These are phyloP conservation scores for Stomorhina lunata DNA, from an alignment of 2,888 invertebrate species.

Conservation along the genomic window DNA sequence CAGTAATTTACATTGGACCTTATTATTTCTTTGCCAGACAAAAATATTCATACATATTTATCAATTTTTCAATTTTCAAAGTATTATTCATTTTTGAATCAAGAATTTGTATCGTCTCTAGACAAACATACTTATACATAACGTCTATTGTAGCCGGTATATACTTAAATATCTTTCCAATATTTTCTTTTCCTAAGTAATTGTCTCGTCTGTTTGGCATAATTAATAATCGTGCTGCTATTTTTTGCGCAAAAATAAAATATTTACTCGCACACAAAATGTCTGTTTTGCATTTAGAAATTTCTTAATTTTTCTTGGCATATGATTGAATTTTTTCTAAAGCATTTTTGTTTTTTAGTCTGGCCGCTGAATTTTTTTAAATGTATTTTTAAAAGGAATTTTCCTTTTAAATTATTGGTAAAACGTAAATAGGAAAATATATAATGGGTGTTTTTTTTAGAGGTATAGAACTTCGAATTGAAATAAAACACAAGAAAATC, in stretches of 20 bases:
- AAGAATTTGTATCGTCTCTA: too few relatives aligned
- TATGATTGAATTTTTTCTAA: conserved; percentile 21
- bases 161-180: conserved; percentile 9
- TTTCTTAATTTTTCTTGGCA: conserved; percentile 51
- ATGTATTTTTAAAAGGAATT: background rate
- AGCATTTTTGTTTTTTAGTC: background rate
- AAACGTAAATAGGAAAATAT: background rate
- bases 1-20: too few relatives aligned
- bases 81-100: too few relatives aligned
- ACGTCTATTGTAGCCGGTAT: background rate
- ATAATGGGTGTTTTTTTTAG: conserved; percentile 6
- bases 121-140: too few relatives aligned
- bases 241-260: conserved; percentile 21
- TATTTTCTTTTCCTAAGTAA: conserved; percentile 22
- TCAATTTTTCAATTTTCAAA: too few relatives aligned
- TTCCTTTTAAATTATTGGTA: background rate
- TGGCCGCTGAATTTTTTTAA: background rate
- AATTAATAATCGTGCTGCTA: background rate
- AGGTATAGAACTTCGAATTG: background rate
- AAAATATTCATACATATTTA: too few relatives aligned
- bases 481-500: background rate
- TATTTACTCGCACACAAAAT: background rate
- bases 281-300: conserved; percentile 27
- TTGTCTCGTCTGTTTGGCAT: conserved; percentile 24
- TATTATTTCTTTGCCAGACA: too few relatives aligned